These are phyloP conservation scores for Delphinapterus leucas DNA, from an alignment of 2,113 vertebrate genomes.

Conservation along the genomic window DNA sequence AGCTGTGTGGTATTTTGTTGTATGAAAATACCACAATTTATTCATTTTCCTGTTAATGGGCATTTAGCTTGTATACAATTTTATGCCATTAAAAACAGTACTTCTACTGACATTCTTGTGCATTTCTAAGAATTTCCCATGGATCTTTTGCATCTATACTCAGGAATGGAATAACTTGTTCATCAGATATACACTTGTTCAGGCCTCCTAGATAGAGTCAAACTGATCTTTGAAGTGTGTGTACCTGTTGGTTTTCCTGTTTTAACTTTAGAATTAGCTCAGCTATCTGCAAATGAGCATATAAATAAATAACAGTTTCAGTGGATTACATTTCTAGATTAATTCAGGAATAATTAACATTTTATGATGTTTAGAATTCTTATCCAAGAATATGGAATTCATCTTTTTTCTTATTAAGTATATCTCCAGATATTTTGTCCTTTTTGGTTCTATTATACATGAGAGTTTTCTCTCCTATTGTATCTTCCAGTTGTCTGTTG, in stretches of 20 bases:
- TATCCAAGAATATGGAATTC: neutral
- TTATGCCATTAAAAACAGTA: neutral
- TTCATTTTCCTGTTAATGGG: neutral
- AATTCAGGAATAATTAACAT: neutral
- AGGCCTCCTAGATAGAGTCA: neutral
- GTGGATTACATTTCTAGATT: neutral
- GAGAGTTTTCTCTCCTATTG: neutral
- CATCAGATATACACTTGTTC: neutral
- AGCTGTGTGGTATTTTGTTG: neutral
- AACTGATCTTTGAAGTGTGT: neutral
- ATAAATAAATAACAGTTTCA: neutral
- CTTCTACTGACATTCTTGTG: neutral
- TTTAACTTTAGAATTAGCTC: neutral
- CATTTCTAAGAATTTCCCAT: neutral
- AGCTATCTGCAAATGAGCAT: neutral
- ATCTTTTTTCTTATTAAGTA: neutral
- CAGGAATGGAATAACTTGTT: neutral
- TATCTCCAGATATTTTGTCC: neutral
- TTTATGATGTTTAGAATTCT: neutral
- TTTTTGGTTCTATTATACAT: neutral
- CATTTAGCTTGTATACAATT: neutral
- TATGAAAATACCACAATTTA: neutral
- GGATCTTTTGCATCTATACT: neutral
- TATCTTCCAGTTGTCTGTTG: neutral
- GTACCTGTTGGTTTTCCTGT: neutral